Evolutionary conservation across 35 echinoderm and acorn worm species (phyloP), one percentile per base, ranked within the genome.

Genomic region (Lytechinus variegatus): DNA sequence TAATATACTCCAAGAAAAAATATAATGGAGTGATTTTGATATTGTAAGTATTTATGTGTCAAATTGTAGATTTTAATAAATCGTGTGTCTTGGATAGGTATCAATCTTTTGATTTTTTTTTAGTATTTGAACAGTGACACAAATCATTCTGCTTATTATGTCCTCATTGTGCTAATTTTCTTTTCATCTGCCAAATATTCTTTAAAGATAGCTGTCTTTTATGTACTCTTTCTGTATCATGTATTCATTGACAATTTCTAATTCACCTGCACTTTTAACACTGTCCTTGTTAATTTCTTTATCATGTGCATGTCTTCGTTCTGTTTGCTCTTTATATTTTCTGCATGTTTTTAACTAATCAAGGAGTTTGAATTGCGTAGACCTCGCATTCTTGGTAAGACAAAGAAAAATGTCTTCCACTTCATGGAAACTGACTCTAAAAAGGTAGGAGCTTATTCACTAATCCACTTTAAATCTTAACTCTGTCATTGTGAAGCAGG

Each of bases 351-450:
- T 79, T 58, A 44, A 58, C 66, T 79, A 79, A 79, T 79, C 1
- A 56, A 96, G 96, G 96, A 95, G 91, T 97, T 94, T 95, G 95
- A 95, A 93, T 94, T 90, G 89, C 92, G 54, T 61, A 94, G 90
- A 44, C 92, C 52, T 27, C 54, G 8, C 14, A 55, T 86, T 28
- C 89, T 71, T 55, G 93, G 79, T 71, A 92, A 97, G 94, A 95
- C 90, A 87, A 97, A 95, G 96, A 97, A 97, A 95, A 97, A 92
- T 89, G 27, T 97, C 27, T 89, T 95, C 44, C 27, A 95, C 14
- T 97, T 97, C 90, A 61, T 97, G 89, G 95, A 97, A 60, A 94
- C 52, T 51, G 54, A 14, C 29, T 52, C 57, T 10, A 92, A 92
- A 54, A 96, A 96, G 96, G 96, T 97, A 58, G 93, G 96, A 5